Evolutionary conservation across 1,140 invertebrate species (phyloP).

Genomic region (Pachypeltis micranthus): DNA sequence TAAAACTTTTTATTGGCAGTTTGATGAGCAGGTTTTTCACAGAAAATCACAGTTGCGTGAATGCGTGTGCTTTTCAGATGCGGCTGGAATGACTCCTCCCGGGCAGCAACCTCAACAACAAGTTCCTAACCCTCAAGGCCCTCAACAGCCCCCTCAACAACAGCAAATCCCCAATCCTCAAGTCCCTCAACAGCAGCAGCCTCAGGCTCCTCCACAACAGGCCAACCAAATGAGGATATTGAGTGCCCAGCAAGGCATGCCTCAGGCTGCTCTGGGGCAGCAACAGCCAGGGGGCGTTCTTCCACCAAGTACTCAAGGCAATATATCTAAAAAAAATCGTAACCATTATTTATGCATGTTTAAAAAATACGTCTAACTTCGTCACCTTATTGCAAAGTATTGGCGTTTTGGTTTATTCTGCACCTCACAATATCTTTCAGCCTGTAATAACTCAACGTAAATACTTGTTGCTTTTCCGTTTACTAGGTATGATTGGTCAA

Average conservation of each 20-base stretch:
- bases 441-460: too few relatives aligned
- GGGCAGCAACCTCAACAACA: conserved; percentile 29
- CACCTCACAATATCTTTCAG: too few relatives aligned
- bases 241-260: conserved; percentile 6
- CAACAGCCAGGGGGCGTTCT: conserved; percentile 13
- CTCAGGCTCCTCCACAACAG: conserved; percentile 14
- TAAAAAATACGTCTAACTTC: neutral
- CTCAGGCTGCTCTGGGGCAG: neutral
- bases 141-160: conserved; percentile 25
- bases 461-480: too few relatives aligned
- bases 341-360: too few relatives aligned
- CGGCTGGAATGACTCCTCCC: conserved; percentile 1
- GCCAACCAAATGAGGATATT: conserved; percentile 16
- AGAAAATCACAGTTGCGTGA: too few relatives aligned
- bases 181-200: conserved; percentile 33
- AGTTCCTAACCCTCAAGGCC: neutral
- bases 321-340: too few relatives aligned
- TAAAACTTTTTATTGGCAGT: too few relatives aligned
- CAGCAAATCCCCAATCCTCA: conserved; percentile 36
- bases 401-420: too few relatives aligned
- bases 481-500: neutral
- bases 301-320: conserved; percentile 9
- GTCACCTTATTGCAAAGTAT: too few relatives aligned
- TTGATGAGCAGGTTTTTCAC: neutral
- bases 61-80: neutral